phyloP scores from a whole-genome alignment of 2,888 invertebrate species.

The Seira ritae region DNA sequence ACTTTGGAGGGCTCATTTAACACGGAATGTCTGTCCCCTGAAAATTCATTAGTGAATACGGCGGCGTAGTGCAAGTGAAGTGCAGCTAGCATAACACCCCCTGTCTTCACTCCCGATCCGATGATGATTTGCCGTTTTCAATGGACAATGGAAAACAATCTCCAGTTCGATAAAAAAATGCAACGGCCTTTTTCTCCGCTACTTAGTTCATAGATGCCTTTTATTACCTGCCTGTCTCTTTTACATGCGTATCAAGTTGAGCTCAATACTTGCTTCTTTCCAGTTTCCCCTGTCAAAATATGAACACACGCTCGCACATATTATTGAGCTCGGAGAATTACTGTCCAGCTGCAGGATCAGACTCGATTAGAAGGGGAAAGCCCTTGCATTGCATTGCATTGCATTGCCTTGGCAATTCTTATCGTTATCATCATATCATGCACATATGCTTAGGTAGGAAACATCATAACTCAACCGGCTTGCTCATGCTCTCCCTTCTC shows the following conservation, averaged over 20 bases:
- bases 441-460: too few relatives aligned
- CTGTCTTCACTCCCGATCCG: conserved; percentile 36
- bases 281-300: background rate
- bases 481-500: background rate
- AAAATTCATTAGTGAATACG: too few relatives aligned
- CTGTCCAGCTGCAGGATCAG: background rate
- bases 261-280: conserved; percentile 1
- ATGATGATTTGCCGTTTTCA: background rate
- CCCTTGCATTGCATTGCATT: background rate
- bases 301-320: background rate
- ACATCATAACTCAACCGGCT: too few relatives aligned
- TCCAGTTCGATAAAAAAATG: conserved; percentile 48
- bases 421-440: too few relatives aligned
- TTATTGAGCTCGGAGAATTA: background rate
- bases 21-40: too few relatives aligned
- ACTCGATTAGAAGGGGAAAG: background rate
- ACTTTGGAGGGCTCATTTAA: too few relatives aligned
- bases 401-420: background rate
- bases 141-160: background rate
- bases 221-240: conserved; percentile 50
- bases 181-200: conserved; percentile 51
- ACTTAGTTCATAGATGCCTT: conserved; percentile 36
- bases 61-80: conserved; percentile 34
- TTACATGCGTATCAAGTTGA: background rate
- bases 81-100: conserved; percentile 35